Base-by-base conservation (phyloP, 2,888 invertebrate species). In the Drosophila recens region DNA sequence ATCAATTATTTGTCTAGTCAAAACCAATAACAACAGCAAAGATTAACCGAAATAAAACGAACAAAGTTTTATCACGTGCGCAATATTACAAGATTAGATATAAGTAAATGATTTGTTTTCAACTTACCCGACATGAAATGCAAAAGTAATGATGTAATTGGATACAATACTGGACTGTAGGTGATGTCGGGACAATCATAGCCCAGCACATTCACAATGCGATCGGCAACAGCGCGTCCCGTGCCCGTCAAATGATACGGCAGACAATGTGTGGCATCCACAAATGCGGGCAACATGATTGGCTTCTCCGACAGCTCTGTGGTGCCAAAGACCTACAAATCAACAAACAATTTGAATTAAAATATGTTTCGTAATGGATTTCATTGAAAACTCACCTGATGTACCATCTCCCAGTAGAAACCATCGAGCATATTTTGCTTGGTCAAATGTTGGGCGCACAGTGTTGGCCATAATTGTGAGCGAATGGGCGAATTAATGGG, bases 121-220 rank as follows among this genome's bases (percentile, higher is more conserved):
- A 46, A 94, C 95, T 95, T 91, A 97, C 97, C 98, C 91, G 96
- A 96, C 96, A 98, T 97, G 93, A 97, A 99, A 94, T 99, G 99
- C 91, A 99, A 95, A 90, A 99, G 95, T 73, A 99, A 94, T 86
- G 98, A 96, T 87, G 98, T 96, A 91, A 99, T 95, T 66, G 98
- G 97, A 94, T 98, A 98, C 90, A 99, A 95, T 89, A 96, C 95
- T 75, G 98, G 98, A 92, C 97, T 97, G 94, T 96, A 98, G 52
- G 98, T 98, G 93, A 99, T 98, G 93, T 98, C 98, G 54, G 98
- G 98, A 93, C 97, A 97, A 77, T 97, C 97, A 93, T 96, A 97
- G 76, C 97, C 97, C 78, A 98, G 94, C 59, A 98, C 97, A 81
- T 96, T 97, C 75, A 98, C 96, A 77, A 98, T 96, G 85, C 97